Evolutionary conservation across 2,113 vertebrate species (phyloP).

Genomic region (Chaenocephalus aceratus): DNA sequence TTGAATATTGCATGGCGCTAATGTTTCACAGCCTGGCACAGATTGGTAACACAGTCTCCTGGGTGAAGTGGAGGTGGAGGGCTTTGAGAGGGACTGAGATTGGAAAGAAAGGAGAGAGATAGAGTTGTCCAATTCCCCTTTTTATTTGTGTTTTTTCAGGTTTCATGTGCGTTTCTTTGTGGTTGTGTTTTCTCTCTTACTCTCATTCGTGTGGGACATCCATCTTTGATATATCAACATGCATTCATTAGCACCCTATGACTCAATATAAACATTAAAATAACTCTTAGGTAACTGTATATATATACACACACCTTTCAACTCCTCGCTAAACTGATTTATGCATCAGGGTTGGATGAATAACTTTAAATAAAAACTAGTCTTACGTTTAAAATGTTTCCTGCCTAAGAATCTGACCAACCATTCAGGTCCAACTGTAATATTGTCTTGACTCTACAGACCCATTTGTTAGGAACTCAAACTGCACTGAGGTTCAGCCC

Average conservation of each 20-base stretch:
- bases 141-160: neutral
- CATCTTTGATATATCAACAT: neutral
- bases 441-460: neutral
- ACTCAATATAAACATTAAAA: neutral
- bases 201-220: neutral
- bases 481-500: neutral
- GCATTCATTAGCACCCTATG: neutral
- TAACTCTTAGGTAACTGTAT: neutral
- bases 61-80: slow-evolving; percentile 43
- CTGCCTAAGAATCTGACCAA: neutral
- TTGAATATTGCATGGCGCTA: slow-evolving; percentile 82
- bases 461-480: neutral
- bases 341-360: too few species aligned
- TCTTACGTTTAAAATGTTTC: too few species aligned
- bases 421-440: neutral
- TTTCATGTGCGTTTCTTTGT: neutral
- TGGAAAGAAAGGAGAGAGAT: slow-evolving; percentile 10
- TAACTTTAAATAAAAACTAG: too few species aligned
- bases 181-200: neutral
- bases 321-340: too few species aligned
- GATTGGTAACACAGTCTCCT: slow-evolving; percentile 74
- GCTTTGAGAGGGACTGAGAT: neutral
- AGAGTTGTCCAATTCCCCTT: neutral
- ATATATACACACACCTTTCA: neutral
- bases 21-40: slow-evolving; percentile 77